These are phyloP conservation scores for Elanus axillaris DNA, from an alignment of 2,113 vertebrate species.

Conservation along the genomic window DNA sequence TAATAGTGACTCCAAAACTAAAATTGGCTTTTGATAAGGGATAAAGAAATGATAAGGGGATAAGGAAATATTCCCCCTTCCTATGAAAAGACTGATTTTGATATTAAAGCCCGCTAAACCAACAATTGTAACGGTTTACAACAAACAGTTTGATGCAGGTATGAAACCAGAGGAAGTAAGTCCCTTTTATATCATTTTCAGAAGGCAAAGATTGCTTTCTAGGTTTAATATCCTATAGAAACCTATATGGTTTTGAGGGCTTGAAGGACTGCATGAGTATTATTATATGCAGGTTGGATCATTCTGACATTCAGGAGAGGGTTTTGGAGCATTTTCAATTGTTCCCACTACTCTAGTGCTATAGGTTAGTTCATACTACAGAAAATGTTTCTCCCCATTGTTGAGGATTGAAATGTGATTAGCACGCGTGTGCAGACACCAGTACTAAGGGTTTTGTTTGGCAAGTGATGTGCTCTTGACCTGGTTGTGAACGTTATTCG, in stretches of 20 bases:
- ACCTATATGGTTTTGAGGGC: neutral
- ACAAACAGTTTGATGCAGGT: neutral
- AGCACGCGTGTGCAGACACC: neutral
- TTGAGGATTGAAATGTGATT: neutral
- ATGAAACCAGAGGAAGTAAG: neutral
- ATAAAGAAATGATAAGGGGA: neutral
- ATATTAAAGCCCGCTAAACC: neutral
- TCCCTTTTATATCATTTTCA: neutral
- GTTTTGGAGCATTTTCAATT: neutral
- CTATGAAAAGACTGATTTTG: neutral
- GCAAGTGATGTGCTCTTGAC: neutral
- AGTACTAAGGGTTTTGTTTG: neutral
- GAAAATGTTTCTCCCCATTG: neutral
- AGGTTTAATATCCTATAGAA: conserved; percentile 22
- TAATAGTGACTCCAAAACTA: neutral
- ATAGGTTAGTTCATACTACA: neutral
- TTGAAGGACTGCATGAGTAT: neutral
- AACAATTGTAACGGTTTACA: neutral
- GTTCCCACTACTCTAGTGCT: neutral
- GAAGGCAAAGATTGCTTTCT: conserved; percentile 38
- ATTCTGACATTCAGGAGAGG: neutral
- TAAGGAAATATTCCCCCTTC: neutral
- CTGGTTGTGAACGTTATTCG: neutral
- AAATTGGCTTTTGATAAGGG: conserved; percentile 19
- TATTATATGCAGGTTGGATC: neutral